Evolutionary conservation across 2,113 vertebrate species (phyloP).

Genomic region (Crocuta crocuta): DNA sequence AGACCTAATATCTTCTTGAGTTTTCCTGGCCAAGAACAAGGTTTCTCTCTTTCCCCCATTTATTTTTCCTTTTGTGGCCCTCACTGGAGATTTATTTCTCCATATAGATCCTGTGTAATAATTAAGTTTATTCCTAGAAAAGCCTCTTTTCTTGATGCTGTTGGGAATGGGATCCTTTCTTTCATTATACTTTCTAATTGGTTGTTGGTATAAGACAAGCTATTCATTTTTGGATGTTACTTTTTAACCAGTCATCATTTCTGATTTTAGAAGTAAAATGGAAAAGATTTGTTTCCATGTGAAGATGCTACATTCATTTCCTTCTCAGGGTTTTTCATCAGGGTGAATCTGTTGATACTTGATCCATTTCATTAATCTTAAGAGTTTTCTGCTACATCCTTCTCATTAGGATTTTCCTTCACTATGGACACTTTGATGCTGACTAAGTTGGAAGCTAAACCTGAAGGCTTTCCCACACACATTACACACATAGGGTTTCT

Average conservation of each 20-base stretch:
- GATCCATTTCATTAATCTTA: background rate
- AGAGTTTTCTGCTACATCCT: background rate
- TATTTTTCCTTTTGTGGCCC: background rate
- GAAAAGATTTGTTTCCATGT: background rate
- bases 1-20: background rate
- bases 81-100: background rate
- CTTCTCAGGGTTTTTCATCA: background rate
- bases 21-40: constrained; percentile 12
- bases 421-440: constrained; percentile 79
- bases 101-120: background rate
- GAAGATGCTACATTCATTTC: constrained; percentile 48
- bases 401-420: constrained; percentile 71
- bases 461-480: constrained; percentile 80
- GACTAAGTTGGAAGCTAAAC: constrained; percentile 80
- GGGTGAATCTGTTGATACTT: background rate
- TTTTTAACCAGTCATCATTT: constrained; percentile 50
- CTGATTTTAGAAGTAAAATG: constrained; percentile 31
- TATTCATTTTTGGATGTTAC: constrained; percentile 36
- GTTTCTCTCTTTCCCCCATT: background rate
- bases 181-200: background rate
- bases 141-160: constrained; percentile 34
- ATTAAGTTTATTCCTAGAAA: constrained; percentile 36
- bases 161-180: constrained; percentile 21
- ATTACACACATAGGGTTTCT: constrained; percentile 77
- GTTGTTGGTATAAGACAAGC: constrained; percentile 27